Percentiles rank a stretch among this genome's conserved stretches.
These are phyloP conservation scores for Acipenser transmontanus DNA, from an alignment of 2,797 vertebrate species.

Conservation along the genomic window DNA sequence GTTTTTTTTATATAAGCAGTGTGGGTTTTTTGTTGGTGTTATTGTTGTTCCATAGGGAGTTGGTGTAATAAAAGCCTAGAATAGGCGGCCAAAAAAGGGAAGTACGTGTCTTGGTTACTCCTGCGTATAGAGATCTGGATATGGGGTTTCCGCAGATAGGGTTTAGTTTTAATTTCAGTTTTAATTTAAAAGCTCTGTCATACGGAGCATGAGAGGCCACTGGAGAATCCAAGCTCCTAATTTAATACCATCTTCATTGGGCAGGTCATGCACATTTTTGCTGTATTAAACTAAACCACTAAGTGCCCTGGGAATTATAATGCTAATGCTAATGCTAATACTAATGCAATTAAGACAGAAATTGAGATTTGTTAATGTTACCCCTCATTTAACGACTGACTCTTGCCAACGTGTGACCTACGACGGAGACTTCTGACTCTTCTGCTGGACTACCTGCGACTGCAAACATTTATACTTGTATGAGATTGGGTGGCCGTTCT, in stretches of 20 bases:
- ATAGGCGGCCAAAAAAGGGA: constrained; percentile 1
- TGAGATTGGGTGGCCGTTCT: too few species aligned
- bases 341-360: neutral
- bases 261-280: constrained; percentile 12
- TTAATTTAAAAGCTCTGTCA: too few species aligned
- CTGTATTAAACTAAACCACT: constrained; percentile 22
- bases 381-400: too few species aligned
- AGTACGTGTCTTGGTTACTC: neutral
- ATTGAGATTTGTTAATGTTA: too few species aligned
- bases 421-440: too few species aligned
- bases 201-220: too few species aligned
- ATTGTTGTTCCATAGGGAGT: neutral
- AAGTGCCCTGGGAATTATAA: constrained; percentile 15
- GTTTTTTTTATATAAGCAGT: neutral
- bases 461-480: too few species aligned
- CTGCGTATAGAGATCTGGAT: neutral
- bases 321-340: constrained; percentile 18
- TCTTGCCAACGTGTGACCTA: too few species aligned
- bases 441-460: too few species aligned
- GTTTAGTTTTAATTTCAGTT: too few species aligned
- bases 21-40: neutral
- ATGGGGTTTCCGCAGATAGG: neutral
- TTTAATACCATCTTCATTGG: neutral
- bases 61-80: neutral
- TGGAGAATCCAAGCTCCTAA: neutral